phyloP scores from a whole-genome alignment of 2,797 vertebrate species.

The Lagorchestes hirsutus region DNA sequence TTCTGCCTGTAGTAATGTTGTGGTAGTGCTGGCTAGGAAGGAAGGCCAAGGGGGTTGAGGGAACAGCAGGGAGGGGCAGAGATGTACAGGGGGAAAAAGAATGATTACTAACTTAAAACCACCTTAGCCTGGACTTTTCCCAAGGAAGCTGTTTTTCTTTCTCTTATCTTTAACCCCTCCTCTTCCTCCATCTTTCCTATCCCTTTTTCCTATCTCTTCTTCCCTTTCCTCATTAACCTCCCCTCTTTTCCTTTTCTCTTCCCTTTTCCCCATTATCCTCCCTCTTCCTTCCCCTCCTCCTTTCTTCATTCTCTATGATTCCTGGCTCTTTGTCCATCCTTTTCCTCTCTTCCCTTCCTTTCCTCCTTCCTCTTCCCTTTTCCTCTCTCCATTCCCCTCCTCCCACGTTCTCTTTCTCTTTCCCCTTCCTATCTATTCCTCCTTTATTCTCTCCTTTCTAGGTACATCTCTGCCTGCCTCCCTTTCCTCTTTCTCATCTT shows the following conservation, averaged over 20 bases:
- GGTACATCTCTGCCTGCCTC: background rate
- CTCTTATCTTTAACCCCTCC: background rate
- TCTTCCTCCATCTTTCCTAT: background rate
- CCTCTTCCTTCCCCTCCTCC: constrained; percentile 41
- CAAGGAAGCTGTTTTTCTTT: background rate
- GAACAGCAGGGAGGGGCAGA: background rate
- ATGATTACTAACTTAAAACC: background rate
- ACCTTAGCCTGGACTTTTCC: background rate
- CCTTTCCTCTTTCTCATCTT: background rate
- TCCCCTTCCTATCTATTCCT: background rate
- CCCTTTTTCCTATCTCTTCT: background rate
- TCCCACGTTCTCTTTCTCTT: background rate
- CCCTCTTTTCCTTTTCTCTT: background rate
- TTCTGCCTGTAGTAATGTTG: constrained; percentile 58
- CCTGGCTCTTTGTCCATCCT: background rate
- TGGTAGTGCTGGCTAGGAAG: constrained; percentile 22
- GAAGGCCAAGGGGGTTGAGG: background rate
- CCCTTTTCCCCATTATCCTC: background rate
- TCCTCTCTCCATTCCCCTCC: background rate
- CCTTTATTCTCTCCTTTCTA: background rate
- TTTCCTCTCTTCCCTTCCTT: background rate
- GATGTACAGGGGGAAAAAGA: background rate
- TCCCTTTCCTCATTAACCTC: background rate
- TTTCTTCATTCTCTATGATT: background rate
- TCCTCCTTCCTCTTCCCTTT: background rate